Evolutionary conservation across 2,888 invertebrate species (phyloP).

Genomic region (Mimas tiliae): DNA sequence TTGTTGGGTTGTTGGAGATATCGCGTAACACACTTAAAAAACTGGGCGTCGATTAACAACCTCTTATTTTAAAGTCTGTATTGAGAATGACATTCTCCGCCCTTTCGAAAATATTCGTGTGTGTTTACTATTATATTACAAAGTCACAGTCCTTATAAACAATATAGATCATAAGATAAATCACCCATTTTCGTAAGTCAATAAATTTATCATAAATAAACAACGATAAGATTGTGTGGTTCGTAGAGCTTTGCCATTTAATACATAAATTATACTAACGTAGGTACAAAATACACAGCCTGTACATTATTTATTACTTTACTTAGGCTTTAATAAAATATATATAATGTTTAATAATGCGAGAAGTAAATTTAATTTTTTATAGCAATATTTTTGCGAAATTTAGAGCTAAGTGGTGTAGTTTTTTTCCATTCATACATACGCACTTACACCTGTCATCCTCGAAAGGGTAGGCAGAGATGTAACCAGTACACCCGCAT

Average conservation of each 20-base stretch:
- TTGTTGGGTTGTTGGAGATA: no score
- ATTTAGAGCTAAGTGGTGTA: no score
- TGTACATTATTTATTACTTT: background rate
- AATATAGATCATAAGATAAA: background rate
- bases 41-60: no score
- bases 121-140: background rate
- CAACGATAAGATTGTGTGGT: constrained; percentile 5
- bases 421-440: no score
- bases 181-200: background rate
- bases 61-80: no score
- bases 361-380: background rate
- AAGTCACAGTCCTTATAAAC: background rate
- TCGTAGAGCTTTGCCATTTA: constrained; percentile 14
- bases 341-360: background rate
- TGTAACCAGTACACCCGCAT: no score
- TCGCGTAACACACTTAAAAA: no score
- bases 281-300: background rate
- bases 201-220: constrained; percentile 21
- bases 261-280: constrained; percentile 8
- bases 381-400: constrained; percentile 7
- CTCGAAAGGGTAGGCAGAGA: no score
- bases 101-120: no score
- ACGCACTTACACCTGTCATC: no score
- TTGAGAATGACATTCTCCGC: no score
- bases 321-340: background rate